Evolutionary conservation across 2,113 vertebrate genomes (phyloP).

Genomic region (Cebidichthys violaceus): DNA sequence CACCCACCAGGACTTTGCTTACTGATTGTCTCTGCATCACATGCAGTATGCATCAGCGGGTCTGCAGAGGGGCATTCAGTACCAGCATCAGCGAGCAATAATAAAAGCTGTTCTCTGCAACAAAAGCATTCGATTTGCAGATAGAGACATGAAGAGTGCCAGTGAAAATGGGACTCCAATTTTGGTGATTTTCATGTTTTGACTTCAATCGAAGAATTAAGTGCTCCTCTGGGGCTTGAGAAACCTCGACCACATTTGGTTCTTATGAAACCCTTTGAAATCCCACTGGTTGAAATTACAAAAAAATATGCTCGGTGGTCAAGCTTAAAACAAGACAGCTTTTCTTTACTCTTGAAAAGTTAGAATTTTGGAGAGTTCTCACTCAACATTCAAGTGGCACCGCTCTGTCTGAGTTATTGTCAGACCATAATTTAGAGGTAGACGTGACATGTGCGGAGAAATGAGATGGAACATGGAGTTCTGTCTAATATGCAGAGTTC

Average conservation of each 20-base stretch:
- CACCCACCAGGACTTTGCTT: not conserved
- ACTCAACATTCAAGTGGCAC: not conserved
- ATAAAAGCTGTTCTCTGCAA: not conserved
- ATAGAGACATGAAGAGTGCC: not conserved
- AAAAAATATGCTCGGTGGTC: constrained; percentile 37
- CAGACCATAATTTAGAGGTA: not conserved
- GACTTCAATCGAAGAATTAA: constrained; percentile 25
- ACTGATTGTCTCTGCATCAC: not conserved
- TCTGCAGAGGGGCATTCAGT: not conserved
- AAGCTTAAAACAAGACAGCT: constrained; percentile 26
- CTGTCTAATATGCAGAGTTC: not conserved
- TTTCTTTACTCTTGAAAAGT: constrained; percentile 18
- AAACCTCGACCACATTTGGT: constrained; percentile 43
- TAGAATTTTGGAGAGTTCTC: not conserved
- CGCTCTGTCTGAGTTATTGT: not conserved
- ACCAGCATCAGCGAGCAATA: not conserved
- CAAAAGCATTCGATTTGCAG: constrained; percentile 1
- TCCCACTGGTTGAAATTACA: constrained; percentile 42
- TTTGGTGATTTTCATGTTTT: constrained; percentile 50
- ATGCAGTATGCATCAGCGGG: not conserved
- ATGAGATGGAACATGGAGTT: not conserved
- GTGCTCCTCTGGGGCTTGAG: constrained; percentile 18
- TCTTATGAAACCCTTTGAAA: constrained; percentile 52
- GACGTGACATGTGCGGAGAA: not conserved
- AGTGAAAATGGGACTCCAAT: constrained; percentile 10